phyloP scores from a whole-genome alignment of 2,113 vertebrate species.

The Chaetodon trifascialis region DNA sequence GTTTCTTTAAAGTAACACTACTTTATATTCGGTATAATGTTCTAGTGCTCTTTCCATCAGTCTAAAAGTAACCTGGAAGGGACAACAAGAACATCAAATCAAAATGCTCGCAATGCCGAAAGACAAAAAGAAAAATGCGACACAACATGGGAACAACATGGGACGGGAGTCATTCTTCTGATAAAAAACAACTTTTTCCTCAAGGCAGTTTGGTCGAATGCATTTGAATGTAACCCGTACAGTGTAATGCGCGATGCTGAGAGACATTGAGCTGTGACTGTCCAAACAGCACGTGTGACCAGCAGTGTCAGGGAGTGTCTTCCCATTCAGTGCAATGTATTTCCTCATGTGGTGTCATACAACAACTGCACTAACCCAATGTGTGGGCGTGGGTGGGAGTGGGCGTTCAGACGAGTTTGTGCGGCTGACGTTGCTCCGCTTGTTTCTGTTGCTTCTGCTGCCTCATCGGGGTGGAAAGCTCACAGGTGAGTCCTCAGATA shows the following conservation, averaged over 20 bases:
- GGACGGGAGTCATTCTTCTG: too few relatives aligned
- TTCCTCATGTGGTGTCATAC: constrained; percentile 1
- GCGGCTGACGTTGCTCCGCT: background rate
- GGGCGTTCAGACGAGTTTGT: background rate
- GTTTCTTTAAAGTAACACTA: too few relatives aligned
- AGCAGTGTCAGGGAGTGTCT: background rate
- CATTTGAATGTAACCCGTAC: background rate
- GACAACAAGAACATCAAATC: too few relatives aligned
- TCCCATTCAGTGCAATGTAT: background rate
- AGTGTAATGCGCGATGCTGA: background rate
- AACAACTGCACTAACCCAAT: background rate
- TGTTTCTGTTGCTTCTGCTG: background rate
- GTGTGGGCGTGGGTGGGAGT: too few relatives aligned
- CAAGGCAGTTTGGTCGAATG: background rate
- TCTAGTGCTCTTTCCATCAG: too few relatives aligned
- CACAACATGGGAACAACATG: too few relatives aligned
- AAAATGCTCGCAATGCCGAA: too few relatives aligned
- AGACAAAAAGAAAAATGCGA: too few relatives aligned
- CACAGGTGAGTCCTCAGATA: background rate
- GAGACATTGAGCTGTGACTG: background rate
- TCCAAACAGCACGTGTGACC: background rate
- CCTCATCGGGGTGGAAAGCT: background rate
- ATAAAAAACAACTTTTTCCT: too few relatives aligned
- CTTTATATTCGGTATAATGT: too few relatives aligned
- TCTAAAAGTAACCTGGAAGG: too few relatives aligned